These are phyloP conservation scores for Mactromeris polynyma DNA, from an alignment of 2,888 invertebrate genomes.

Conservation along the genomic window DNA sequence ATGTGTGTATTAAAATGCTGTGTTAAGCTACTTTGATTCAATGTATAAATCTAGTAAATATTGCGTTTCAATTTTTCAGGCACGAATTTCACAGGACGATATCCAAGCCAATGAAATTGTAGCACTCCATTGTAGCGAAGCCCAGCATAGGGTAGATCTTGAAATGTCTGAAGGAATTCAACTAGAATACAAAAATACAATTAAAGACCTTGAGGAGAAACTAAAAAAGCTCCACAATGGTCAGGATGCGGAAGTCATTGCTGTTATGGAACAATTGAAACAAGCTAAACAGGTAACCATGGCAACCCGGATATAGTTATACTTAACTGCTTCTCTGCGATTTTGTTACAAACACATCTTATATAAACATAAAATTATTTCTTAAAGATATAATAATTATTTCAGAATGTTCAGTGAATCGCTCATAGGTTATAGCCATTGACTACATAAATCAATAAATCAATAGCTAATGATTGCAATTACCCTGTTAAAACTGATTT, in stretches of 20 bases:
- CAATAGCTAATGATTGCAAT: too few relatives aligned
- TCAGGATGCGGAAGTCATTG: conserved; percentile 68
- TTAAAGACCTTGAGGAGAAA: conserved; percentile 71
- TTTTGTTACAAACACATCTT: neutral
- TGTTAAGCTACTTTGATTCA: neutral
- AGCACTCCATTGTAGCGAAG: conserved; percentile 34
- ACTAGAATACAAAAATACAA: conserved; percentile 57
- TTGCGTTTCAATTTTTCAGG: neutral
- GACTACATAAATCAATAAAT: too few relatives aligned
- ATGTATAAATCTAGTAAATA: neutral
- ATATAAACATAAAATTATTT: too few relatives aligned
- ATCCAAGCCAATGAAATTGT: conserved; percentile 38
- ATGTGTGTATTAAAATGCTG: too few relatives aligned
- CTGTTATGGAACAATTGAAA: conserved; percentile 68
- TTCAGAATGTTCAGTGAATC: too few relatives aligned
- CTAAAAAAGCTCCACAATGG: conserved; percentile 71
- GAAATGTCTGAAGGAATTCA: conserved; percentile 51
- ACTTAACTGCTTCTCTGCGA: neutral
- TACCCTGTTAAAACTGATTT: too few relatives aligned
- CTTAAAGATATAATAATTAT: too few relatives aligned
- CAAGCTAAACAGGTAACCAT: conserved; percentile 62
- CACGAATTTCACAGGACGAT: neutral
- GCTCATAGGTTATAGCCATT: too few relatives aligned
- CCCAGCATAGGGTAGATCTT: conserved; percentile 23
- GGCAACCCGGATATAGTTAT: too few relatives aligned